Base-by-base conservation (phyloP, 2,113 vertebrate species). In the Phylloscopus whistleri region DNA sequence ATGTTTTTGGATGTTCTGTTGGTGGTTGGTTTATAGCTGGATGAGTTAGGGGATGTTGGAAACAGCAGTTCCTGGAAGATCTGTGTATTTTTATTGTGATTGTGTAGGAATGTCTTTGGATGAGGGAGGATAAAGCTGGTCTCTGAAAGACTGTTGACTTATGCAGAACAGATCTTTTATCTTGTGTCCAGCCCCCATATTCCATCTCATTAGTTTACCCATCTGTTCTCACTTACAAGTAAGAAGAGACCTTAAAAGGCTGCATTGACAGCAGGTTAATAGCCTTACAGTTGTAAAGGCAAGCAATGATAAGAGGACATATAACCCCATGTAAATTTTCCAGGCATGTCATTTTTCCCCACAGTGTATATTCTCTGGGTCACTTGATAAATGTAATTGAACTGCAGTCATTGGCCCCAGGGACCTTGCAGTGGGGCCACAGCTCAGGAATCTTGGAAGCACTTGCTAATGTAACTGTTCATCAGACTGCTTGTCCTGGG, bases 191-290 rank as follows among this genome's bases (percentile, higher is more conserved):
- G 52, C 37, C 18, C 28, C 10, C 22, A 49, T 33, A 82, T 75
- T 91, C 62, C 67, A 91, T 37, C 13, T 90, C 26, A 64, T 78
- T 11, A 55, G 24, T 72, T 94, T 77, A 64, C 33, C 69, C 67
- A 73, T 66, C 91, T 95, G 55, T 68, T 95, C 90, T 83, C 53
- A 73, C 74, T 95, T 84, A 58, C 49, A 82, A 66, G 79, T 22
- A 28, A 56, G 68, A 84, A 53, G 18, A 70, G 23, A 87, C 3
- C 6, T 53, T 76, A 51, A 41, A 59, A 62, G 17, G 10, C 11
- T 83, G 33, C 37, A 51, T 9, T 90, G 43, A 67, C 41, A 64
- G 58, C 28, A 43, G 53, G 58, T 76, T 77, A 80, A 84, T 10
- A 79, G 22, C 26, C 43, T 89, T 72, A n/a, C n/a, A 76, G 43